Evolutionary conservation across 2,888 invertebrate species (phyloP).

Genomic region (Zele albiditarsus): DNA sequence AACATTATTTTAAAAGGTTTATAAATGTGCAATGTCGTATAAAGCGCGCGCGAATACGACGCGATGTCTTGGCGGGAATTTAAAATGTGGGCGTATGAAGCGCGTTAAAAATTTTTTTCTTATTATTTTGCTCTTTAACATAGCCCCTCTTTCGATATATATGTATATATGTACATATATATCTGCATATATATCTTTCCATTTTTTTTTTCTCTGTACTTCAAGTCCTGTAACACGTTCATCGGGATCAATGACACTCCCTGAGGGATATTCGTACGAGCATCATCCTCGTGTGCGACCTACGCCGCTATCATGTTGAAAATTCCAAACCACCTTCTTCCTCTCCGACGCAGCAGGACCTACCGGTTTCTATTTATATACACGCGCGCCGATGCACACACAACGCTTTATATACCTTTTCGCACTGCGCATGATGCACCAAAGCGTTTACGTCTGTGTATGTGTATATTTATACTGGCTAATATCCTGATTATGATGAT

Average conservation of each 20-base stretch:
- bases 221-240: conserved; percentile 51
- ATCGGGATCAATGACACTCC: conserved; percentile 66
- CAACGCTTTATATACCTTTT: conserved; percentile 24
- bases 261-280: conserved; percentile 54
- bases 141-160: neutral
- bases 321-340: conserved; percentile 64
- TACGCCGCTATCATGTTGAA: conserved; percentile 61
- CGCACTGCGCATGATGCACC: conserved; percentile 44
- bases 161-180: neutral
- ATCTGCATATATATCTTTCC: neutral
- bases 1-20: neutral
- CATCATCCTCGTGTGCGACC: conserved; percentile 55
- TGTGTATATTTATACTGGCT: neutral
- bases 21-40: neutral
- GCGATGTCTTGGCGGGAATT: conserved; percentile 14
- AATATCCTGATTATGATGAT: neutral
- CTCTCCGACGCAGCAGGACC: conserved; percentile 63
- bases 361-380: conserved; percentile 70
- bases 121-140: neutral
- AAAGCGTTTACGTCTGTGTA: conserved; percentile 34
- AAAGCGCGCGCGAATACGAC: neutral
- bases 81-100: conserved; percentile 20
- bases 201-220: neutral
- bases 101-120: conserved; percentile 6
- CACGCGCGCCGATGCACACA: conserved; percentile 56